These are phyloP conservation scores for Cremastobaeus sp. DNA, from an alignment of 2,888 invertebrate genomes.

Conservation along the genomic window DNA sequence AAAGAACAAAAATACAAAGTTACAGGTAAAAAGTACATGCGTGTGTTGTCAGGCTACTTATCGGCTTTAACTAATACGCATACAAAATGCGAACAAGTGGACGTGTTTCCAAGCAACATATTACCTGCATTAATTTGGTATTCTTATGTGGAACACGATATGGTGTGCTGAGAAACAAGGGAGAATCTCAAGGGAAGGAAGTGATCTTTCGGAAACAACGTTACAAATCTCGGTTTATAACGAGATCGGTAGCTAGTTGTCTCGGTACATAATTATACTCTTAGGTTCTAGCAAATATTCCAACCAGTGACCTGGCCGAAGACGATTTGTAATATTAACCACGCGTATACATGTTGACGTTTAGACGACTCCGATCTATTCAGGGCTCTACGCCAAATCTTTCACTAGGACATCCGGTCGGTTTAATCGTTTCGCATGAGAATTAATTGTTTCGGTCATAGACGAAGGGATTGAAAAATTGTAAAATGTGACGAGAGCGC, in stretches of 20 bases:
- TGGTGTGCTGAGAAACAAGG: conserved; percentile 67
- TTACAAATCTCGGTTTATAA: conserved; percentile 28
- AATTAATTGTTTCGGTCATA: conserved; percentile 33
- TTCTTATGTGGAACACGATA: conserved; percentile 73
- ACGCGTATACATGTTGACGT: conserved; percentile 47
- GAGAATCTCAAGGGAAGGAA: not conserved
- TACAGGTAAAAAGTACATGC: conserved; percentile 47
- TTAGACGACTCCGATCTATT: conserved; percentile 44
- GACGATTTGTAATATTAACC: conserved; percentile 73
- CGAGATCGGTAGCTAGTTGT: conserved; percentile 49
- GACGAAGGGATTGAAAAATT: conserved; percentile 12
- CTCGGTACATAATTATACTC: conserved; percentile 75
- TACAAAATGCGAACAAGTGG: conserved; percentile 72
- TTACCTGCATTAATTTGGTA: conserved; percentile 76
- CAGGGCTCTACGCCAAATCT: conserved; percentile 54
- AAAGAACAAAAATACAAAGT: conserved; percentile 49
- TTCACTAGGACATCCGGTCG: conserved; percentile 43
- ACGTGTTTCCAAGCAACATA: conserved; percentile 75
- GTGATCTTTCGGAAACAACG: conserved; percentile 16
- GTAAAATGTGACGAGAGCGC: no score
- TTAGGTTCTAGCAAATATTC: conserved; percentile 74
- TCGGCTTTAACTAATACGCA: conserved; percentile 70
- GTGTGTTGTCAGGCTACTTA: conserved; percentile 58
- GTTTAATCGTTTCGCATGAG: conserved; percentile 23
- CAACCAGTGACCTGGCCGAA: conserved; percentile 64